Evolutionary conservation across 1,140 invertebrate species (phyloP).

Genomic region (Bombus cullumanus): DNA sequence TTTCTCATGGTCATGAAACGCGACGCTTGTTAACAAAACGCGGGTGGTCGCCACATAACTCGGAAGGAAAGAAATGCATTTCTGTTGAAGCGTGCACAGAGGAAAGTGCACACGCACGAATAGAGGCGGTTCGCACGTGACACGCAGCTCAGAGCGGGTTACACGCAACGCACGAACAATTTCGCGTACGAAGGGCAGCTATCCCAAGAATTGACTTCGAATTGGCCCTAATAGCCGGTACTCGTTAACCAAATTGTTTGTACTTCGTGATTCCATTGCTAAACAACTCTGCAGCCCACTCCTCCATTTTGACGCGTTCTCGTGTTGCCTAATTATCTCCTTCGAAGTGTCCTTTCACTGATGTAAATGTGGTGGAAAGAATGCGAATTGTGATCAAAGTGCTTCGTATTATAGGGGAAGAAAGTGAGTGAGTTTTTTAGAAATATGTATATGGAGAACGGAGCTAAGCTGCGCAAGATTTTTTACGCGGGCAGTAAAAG

Average conservation of each 20-base stretch:
- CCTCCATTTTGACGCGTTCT: neutral
- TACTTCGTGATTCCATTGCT: slow-evolving; percentile 60
- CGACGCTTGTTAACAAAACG: neutral
- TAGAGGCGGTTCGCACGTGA: slow-evolving; percentile 66
- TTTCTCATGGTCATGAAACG: neutral
- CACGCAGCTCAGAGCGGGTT: slow-evolving; percentile 57
- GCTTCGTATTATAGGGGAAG: no score
- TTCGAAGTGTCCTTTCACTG: neutral
- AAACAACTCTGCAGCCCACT: slow-evolving; percentile 4
- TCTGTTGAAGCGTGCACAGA: slow-evolving; percentile 46
- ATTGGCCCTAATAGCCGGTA: slow-evolving; percentile 60
- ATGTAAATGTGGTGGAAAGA: neutral
- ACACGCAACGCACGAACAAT: slow-evolving; percentile 39
- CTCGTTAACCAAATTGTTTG: slow-evolving; percentile 70
- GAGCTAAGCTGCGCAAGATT: no score
- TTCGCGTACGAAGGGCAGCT: slow-evolving; percentile 44
- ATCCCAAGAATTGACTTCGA: slow-evolving; percentile 63
- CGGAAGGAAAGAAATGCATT: slow-evolving; percentile 47
- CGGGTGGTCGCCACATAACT: neutral
- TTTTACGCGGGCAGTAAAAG: no score
- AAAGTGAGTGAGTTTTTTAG: neutral
- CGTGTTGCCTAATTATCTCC: slow-evolving; percentile 5
- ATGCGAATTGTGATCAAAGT: neutral
- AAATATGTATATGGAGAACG: neutral
- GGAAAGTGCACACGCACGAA: slow-evolving; percentile 67